Evolutionary conservation across 2,113 vertebrate species (phyloP).

Genomic region (Rhinolophus sinicus): DNA sequence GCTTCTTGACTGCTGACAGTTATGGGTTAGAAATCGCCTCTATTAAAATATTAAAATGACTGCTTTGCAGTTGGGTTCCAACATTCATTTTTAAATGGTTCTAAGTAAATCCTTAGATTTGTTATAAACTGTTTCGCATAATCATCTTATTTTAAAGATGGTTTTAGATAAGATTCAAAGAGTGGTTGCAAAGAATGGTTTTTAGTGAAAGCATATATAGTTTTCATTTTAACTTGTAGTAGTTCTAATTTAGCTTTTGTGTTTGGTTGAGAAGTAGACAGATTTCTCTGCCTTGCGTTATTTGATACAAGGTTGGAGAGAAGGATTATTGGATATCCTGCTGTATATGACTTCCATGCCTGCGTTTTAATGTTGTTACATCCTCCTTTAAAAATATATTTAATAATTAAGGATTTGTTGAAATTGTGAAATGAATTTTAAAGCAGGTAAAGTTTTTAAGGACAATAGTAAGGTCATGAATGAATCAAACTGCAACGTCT

Average conservation of each 20-base stretch:
- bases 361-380: background rate
- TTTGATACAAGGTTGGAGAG: background rate
- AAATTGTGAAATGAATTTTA: conserved; percentile 44
- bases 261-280: background rate
- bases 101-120: background rate
- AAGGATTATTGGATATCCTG: background rate
- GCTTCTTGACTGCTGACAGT: background rate
- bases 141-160: conserved; percentile 30
- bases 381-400: background rate
- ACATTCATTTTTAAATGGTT: background rate
- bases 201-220: background rate
- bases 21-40: conserved; percentile 9
- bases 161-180: background rate
- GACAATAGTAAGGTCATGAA: background rate
- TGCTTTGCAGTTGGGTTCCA: background rate
- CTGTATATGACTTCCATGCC: background rate
- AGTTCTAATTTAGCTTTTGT: background rate
- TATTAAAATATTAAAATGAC: background rate
- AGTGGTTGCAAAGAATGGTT: background rate
- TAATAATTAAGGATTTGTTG: conserved; percentile 8
- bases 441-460: conserved; percentile 39
- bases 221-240: background rate
- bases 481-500: conserved; percentile 24
- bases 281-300: background rate
- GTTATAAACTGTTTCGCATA: background rate